Conservation (phyloP, 2,888 invertebrate genomes). For the Caenorhabditis sp. region DNA sequence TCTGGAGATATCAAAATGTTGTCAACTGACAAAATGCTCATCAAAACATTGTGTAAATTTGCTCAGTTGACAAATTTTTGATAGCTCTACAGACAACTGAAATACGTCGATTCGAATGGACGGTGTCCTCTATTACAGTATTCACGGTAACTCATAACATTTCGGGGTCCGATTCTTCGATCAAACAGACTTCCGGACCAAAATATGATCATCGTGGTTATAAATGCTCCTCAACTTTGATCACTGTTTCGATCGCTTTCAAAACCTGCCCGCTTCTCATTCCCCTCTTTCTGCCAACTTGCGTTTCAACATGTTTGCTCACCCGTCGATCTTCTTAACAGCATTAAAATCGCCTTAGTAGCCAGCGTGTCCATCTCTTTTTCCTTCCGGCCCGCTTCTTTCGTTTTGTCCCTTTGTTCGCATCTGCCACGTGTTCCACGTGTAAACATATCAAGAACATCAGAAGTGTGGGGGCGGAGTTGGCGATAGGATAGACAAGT, state of each 20-base stretch:
- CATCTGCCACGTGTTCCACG: constrained; percentile 2
- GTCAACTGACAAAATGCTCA: too few species aligned
- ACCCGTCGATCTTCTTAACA: constrained; percentile 5
- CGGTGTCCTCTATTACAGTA: too few species aligned
- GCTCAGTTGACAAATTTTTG: too few species aligned
- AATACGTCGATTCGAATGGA: too few species aligned
- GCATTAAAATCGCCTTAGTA: constrained; percentile 17
- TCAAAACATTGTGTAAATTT: too few species aligned
- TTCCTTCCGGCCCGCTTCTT: constrained; percentile 21
- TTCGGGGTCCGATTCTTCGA: too few species aligned
- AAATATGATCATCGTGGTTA: too few species aligned
- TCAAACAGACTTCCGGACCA: too few species aligned
- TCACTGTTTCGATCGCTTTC: background rate
- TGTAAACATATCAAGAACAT: constrained; percentile 34
- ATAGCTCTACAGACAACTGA: too few species aligned
- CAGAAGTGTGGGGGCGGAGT: background rate
- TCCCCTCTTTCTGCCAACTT: constrained; percentile 1
- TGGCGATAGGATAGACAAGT: background rate
- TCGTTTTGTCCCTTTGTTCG: constrained; percentile 5
- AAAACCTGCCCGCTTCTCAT: background rate
- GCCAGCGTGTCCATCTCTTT: background rate
- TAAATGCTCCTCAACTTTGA: too few species aligned
- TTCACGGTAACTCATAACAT: too few species aligned
- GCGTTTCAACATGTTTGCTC: constrained; percentile 40
- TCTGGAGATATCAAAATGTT: too few species aligned